phyloP scores from a whole-genome alignment of 2,113 vertebrate genomes.

The Pseudonaja textilis region DNA sequence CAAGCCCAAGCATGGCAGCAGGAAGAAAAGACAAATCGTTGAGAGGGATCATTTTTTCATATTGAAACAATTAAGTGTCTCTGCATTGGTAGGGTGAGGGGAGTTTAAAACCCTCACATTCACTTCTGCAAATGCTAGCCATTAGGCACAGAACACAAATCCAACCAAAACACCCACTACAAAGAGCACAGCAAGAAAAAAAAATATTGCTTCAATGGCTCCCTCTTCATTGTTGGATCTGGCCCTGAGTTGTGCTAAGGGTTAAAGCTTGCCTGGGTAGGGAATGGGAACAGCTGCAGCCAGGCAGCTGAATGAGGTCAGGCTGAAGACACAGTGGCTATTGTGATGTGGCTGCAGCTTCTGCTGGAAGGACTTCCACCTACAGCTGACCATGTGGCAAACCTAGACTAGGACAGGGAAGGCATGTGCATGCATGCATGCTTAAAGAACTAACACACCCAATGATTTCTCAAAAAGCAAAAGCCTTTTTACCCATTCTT shows the following conservation, averaged over 20 bases:
- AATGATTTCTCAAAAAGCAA: background rate
- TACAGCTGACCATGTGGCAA: accelerated
- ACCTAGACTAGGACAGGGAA: accelerated
- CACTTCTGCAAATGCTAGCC: background rate
- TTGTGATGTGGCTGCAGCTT: background rate
- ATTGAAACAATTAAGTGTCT: background rate
- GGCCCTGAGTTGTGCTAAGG: accelerated
- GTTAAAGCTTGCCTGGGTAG: background rate
- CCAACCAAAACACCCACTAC: background rate
- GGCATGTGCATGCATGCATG: background rate
- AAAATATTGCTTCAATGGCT: background rate
- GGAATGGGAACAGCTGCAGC: slow-evolving; percentile 30
- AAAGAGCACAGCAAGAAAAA: background rate
- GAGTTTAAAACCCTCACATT: background rate
- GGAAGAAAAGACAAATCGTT: background rate
- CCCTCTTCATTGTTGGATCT: accelerated
- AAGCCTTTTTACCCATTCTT: background rate
- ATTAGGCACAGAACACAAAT: background rate
- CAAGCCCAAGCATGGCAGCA: background rate
- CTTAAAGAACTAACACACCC: accelerated
- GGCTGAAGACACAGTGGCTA: slow-evolving; percentile 24
- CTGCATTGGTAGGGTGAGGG: background rate
- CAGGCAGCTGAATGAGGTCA: slow-evolving; percentile 18
- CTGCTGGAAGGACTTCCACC: slow-evolving; percentile 1
- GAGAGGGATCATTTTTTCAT: no score